Percentiles rank a stretch among this genome's conserved stretches.
These are phyloP conservation scores for Ageneiosus marmoratus DNA, from an alignment of 2,113 vertebrate genomes.

Conservation along the genomic window DNA sequence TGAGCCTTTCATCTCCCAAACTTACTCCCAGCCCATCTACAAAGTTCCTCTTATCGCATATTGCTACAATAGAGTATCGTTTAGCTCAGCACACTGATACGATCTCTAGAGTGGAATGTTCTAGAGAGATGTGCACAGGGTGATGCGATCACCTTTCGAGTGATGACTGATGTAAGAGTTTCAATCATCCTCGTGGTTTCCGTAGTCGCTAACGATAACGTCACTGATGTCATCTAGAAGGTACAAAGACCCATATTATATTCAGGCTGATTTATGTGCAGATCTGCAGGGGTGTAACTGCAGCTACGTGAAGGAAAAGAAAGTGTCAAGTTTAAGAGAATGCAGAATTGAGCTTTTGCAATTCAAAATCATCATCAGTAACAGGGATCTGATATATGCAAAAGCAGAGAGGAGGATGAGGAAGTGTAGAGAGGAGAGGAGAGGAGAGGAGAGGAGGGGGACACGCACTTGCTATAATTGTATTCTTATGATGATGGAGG, in stretches of 20 bases:
- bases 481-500: slow-evolving; percentile 45
- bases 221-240: neutral
- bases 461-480: slow-evolving; percentile 17
- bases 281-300: neutral
- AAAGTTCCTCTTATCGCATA: slow-evolving; percentile 42
- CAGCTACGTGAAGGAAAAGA: too few relatives aligned
- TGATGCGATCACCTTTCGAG: slow-evolving; percentile 39
- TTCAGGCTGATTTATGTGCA: neutral
- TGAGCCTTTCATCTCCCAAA: slow-evolving; percentile 19
- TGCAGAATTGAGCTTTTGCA: neutral
- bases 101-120: slow-evolving; percentile 41
- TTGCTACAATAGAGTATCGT: slow-evolving; percentile 26
- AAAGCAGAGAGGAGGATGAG: neutral
- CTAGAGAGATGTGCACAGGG: neutral
- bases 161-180: slow-evolving; percentile 63
- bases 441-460: neutral
- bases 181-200: neutral
- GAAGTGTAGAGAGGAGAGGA: too few relatives aligned
- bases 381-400: neutral
- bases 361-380: neutral
- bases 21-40: slow-evolving; percentile 22
- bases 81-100: slow-evolving; percentile 53
- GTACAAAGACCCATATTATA: neutral
- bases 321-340: neutral
- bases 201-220: neutral